These are phyloP conservation scores for Chanos chanos DNA, from an alignment of 2,797 vertebrate species.

Conservation along the genomic window DNA sequence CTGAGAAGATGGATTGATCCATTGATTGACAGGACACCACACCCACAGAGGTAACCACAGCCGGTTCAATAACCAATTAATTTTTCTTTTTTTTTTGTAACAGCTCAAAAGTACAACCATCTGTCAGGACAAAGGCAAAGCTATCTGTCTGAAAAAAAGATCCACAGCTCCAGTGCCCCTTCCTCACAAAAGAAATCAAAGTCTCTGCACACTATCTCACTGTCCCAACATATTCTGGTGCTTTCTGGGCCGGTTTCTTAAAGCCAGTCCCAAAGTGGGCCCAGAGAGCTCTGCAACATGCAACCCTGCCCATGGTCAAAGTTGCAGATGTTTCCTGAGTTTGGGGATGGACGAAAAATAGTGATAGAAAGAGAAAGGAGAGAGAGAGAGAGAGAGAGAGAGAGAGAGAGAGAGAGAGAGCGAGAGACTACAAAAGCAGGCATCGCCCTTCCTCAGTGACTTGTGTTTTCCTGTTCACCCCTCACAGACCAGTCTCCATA, in stretches of 20 bases:
- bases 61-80: conserved; percentile 49
- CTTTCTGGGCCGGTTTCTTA: conserved; percentile 16
- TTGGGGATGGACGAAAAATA: conserved; percentile 18
- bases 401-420: not conserved
- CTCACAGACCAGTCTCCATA: conserved; percentile 21
- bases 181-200: conserved; percentile 18
- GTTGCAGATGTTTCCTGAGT: conserved; percentile 56
- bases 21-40: conserved; percentile 48
- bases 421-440: conserved; percentile 12
- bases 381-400: not conserved
- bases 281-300: conserved; percentile 21
- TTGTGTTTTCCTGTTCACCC: conserved; percentile 42
- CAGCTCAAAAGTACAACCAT: conserved; percentile 39
- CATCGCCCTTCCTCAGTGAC: conserved; percentile 44
- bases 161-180: not conserved
- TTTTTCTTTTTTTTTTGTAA: conserved; percentile 27
- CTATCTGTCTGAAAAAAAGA: conserved; percentile 16
- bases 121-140: conserved; percentile 39
- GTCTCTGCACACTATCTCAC: not conserved
- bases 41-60: conserved; percentile 43
- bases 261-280: conserved; percentile 2
- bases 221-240: conserved; percentile 14
- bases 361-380: not conserved
- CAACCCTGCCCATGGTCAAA: conserved; percentile 24
- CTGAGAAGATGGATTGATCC: conserved; percentile 42